Base-by-base conservation (phyloP, 2,888 invertebrate genomes). In the Deilephila elpenor region DNA sequence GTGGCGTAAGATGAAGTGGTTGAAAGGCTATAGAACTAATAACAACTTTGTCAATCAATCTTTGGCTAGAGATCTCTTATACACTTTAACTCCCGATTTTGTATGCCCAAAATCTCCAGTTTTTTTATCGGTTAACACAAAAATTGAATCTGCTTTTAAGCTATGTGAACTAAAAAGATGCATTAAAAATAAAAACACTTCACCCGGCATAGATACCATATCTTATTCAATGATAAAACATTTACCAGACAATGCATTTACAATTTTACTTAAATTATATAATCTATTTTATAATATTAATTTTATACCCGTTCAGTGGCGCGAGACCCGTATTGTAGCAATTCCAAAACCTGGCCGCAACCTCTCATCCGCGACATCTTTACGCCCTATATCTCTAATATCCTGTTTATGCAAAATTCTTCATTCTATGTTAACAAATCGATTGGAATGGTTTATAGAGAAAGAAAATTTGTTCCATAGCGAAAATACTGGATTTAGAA, bases 251-350 rank as follows among this genome's bases (percentile, higher is more conserved):
- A 74, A 32, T 62, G 77, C 59, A 7, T 74, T 74, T 53, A 5
- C 3, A 0, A 34, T 73, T 6, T 71, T 77, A 6, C 0, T 74
- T 11, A 7, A 11, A 1, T 20, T 78, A 3, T 78, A 73, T 70
- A 76, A 78, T 25, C 0, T 59, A 11, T 72, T 72, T 53, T 62
- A 56, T n/a, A 8, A 5, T 5, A 62, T 20, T 5, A 71, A 77
- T 20, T 73, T 77, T 60, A 75, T 78, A 19, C 81, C 79, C 0
- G 20, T 3, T 8, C 81, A 83, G 37, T 82, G 79, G 80, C 71
- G 78, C 17, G 61, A 77, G 6, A 71, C 80, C 11, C 64, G 11
- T 5, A 76, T 80, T 11, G 56, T 77, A 2, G 78, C 80, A 17
- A 77, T 80, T 5, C 80, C 80, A 0, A 82, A 81, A 73, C 74